Evolutionary conservation across 2,797 vertebrate genomes (phyloP).

Genomic region (Chiroxiphia lanceolata): DNA sequence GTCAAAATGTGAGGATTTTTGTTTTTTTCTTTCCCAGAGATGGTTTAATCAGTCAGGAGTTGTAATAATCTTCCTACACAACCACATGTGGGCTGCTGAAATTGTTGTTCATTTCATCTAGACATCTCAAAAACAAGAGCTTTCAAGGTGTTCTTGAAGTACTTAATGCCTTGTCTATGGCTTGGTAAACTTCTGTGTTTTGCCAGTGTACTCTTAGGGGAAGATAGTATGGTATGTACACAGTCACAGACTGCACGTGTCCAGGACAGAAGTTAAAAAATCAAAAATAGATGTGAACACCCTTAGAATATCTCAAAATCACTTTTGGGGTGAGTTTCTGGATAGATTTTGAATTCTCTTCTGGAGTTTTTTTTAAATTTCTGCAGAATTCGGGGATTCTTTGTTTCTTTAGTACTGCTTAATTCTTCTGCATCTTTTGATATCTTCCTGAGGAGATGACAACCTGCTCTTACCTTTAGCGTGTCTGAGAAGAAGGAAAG

Average conservation of each 20-base stretch:
- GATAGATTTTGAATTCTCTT: not conserved
- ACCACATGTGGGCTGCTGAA: not conserved
- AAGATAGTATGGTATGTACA: not conserved
- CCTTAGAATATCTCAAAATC: not conserved
- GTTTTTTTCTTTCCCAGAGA: constrained; percentile 31
- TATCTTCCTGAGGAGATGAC: not conserved
- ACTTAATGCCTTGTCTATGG: not conserved
- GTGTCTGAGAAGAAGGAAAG: not conserved
- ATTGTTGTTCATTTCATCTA: constrained; percentile 51
- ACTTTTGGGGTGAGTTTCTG: not conserved
- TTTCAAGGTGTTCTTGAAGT: constrained; percentile 4
- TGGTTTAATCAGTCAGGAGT: constrained; percentile 23
- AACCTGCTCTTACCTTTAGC: not conserved
- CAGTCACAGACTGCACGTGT: not conserved
- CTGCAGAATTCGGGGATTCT: not conserved
- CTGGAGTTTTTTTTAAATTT: not conserved
- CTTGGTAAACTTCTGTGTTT: not conserved
- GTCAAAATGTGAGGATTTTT: not conserved
- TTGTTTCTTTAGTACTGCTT: not conserved
- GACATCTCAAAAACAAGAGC: not conserved
- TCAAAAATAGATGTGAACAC: not conserved
- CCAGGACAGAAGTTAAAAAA: not conserved
- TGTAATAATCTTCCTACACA: constrained; percentile 46
- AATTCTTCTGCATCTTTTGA: not conserved
- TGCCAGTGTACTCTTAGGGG: not conserved